Evolutionary conservation across 2,113 vertebrate genomes (phyloP), one percentile per base, ranked within the genome.

Genomic region (Equus quagga): DNA sequence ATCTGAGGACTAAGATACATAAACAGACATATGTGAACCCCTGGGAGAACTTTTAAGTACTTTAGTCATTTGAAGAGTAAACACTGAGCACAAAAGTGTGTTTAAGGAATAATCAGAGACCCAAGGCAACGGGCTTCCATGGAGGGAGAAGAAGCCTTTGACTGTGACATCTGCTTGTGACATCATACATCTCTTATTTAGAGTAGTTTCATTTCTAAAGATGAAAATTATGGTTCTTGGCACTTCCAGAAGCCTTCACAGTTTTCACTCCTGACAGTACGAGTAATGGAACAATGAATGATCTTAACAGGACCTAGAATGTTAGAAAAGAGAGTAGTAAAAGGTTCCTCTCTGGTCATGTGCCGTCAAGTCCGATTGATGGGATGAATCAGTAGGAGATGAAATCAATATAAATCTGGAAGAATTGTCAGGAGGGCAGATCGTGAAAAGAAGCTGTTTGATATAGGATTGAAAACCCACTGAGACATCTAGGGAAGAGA

Each of bases 311-410:
- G 60, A 69, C 56, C 81, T 90, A 18, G 10, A 21, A 12, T 91
- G 36, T 94, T 96, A 13, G n/a, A 89, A 75, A 87, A 96, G 78
- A 81, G 65, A 93, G 18, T 41, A 88, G 41, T 49, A 3, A 75
- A 9, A 44, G 92, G 13, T 21, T 89, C 84, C 89, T 97, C 10
- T 54, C 67, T 83, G 94, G 46, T 80, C 41, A 41, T 41, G 0
- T 76, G 23, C 90, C 91, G 69, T 46, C 9, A 96, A 58, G 41
- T 0, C 0, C 7, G 88, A 64, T 94, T 58, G 91, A 44, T 78
- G 72, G 21, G 92, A 56, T 56, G 28, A 70, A 54, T 65, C 6
- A 67, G 15, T n/a, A 64, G 90, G 51, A 88, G 31, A 86, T 95
- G 65, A 80, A 80, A 60, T 78, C 96, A 94, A 65, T 97, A 56